Percentiles rank a stretch among this genome's conserved stretches.
Evolutionary conservation across 2,113 vertebrate genomes (phyloP).

Genomic region (Sisor rabdophorus): DNA sequence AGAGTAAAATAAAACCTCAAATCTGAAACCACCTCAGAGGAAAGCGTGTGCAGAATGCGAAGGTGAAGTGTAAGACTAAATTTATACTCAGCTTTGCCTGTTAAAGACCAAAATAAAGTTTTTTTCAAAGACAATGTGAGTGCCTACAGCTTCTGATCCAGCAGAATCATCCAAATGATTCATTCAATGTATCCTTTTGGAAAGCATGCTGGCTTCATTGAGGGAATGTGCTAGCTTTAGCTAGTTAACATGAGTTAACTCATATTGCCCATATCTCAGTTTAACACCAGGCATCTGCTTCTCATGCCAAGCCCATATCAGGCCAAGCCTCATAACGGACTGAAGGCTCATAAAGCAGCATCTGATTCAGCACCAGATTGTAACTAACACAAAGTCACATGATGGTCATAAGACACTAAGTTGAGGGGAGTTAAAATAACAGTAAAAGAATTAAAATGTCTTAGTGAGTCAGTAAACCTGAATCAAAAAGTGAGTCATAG

Average conservation of each 20-base stretch:
- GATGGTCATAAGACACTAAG: not conserved
- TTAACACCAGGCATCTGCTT: not conserved
- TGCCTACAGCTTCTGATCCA: not conserved
- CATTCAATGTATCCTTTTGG: too few species aligned
- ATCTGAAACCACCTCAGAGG: slow-evolving; percentile 23
- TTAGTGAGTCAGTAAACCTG: not conserved
- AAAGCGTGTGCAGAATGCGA: not conserved
- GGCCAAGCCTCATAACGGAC: too few species aligned
- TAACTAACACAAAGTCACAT: not conserved
- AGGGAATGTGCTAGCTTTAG: too few species aligned
- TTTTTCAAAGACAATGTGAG: too few species aligned
- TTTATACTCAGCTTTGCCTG: not conserved
- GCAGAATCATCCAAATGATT: too few species aligned
- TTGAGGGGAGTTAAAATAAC: not conserved
- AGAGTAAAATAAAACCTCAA: not conserved
- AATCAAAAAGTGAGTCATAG: not conserved
- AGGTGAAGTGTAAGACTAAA: slow-evolving; percentile 10
- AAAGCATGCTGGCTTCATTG: not conserved
- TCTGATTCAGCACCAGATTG: too few species aligned
- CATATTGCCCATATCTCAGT: not conserved
- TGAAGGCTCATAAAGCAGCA: too few species aligned
- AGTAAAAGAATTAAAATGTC: not conserved
- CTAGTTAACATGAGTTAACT: too few species aligned
- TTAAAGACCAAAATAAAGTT: too few species aligned
- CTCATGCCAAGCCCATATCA: not conserved